phyloP scores from a whole-genome alignment of 2,888 invertebrate genomes.

The Deroplatys truncata region DNA sequence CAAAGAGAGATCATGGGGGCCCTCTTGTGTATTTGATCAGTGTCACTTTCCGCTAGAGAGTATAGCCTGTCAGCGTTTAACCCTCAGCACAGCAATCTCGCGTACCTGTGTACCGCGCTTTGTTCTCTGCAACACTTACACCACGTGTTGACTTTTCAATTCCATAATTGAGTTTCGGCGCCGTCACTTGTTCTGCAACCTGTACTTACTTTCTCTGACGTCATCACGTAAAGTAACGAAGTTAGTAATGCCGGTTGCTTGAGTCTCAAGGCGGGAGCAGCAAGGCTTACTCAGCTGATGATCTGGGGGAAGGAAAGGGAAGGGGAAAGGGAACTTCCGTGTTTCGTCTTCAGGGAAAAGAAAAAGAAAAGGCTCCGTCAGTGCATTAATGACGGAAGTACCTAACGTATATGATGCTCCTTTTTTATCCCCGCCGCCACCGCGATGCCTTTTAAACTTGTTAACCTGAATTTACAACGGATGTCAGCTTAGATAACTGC shows the following conservation, averaged over 20 bases:
- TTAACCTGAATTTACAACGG: background rate
- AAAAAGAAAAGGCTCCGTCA: background rate
- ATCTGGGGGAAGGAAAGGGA: background rate
- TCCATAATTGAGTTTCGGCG: background rate
- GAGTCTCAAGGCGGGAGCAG: background rate
- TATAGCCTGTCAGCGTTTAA: background rate
- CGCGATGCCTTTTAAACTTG: background rate
- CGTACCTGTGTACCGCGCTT: background rate
- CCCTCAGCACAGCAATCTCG: background rate
- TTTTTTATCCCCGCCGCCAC: background rate
- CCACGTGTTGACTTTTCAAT: background rate
- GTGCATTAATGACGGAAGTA: background rate
- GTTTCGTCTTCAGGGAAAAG: background rate
- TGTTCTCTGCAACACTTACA: background rate
- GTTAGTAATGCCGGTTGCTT: background rate
- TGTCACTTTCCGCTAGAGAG: background rate
- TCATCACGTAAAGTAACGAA: background rate
- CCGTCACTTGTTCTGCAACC: background rate
- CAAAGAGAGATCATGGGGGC: background rate
- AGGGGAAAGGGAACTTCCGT: background rate
- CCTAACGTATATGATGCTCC: background rate
- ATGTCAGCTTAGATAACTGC: background rate
- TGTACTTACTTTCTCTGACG: background rate
- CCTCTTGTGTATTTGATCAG: background rate
- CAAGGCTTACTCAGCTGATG: background rate